These are phyloP conservation scores for Corbicula japonica DNA, from an alignment of 2,888 invertebrate species.

Conservation along the genomic window DNA sequence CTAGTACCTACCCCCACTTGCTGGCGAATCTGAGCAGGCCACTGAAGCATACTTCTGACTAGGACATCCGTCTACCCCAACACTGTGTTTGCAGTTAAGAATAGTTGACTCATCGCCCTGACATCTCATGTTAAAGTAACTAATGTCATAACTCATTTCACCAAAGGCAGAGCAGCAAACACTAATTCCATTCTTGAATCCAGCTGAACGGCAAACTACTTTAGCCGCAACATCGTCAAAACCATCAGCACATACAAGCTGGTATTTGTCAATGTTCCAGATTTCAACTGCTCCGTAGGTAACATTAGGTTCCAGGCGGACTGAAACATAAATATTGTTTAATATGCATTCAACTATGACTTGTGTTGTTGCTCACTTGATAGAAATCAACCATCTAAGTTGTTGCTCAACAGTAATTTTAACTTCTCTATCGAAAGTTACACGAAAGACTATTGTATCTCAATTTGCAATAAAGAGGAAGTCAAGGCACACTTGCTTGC, in stretches of 20 bases:
- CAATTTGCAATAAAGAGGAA: too few relatives aligned
- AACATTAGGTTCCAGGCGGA: conserved; percentile 71
- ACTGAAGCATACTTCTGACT: conserved; percentile 77
- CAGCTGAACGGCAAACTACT: conserved; percentile 71
- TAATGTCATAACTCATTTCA: conserved; percentile 64
- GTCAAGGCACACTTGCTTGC: too few relatives aligned
- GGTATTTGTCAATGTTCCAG: conserved; percentile 69
- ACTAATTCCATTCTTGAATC: conserved; percentile 75
- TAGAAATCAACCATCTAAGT: too few relatives aligned
- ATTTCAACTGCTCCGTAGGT: conserved; percentile 76
- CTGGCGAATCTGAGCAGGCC: conserved; percentile 74
- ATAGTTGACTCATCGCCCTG: conserved; percentile 70
- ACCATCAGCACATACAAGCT: conserved; percentile 75
- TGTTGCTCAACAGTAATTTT: too few relatives aligned
- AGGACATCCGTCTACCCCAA: conserved; percentile 66
- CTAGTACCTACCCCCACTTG: conserved; percentile 69
- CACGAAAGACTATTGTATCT: too few relatives aligned
- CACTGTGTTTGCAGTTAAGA: conserved; percentile 67
- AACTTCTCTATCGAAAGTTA: too few relatives aligned
- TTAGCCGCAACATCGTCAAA: conserved; percentile 75
- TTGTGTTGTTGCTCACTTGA: too few relatives aligned
- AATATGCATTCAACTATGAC: too few relatives aligned
- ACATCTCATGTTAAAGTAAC: conserved; percentile 70
- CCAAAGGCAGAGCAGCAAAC: conserved; percentile 78
- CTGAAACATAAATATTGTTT: too few relatives aligned